Evolutionary conservation across 2,888 invertebrate genomes (phyloP).

Genomic region (Lamellibrachia satsuma): DNA sequence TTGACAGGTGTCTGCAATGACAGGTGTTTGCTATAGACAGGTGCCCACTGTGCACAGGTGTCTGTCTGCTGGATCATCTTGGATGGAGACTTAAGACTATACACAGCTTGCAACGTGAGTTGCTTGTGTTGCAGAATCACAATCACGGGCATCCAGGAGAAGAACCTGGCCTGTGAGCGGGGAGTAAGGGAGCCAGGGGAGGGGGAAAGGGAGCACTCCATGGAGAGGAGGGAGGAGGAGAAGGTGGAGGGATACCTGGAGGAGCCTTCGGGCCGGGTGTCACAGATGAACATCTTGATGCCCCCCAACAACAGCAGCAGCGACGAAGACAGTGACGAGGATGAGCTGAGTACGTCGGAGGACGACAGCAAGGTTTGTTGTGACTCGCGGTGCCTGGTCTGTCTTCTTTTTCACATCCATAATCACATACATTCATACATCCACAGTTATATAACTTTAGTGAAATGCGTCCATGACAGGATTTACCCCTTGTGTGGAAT

Average conservation of each 20-base stretch:
- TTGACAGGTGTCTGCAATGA: too few relatives aligned
- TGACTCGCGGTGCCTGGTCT: too few relatives aligned
- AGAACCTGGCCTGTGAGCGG: background rate
- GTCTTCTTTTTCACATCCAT: too few relatives aligned
- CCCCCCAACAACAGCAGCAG: background rate
- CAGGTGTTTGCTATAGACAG: too few relatives aligned
- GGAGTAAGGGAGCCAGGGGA: background rate
- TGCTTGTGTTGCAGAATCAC: background rate
- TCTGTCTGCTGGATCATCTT: too few relatives aligned
- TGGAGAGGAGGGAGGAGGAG: background rate
- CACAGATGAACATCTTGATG: background rate
- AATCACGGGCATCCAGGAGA: constrained; percentile 1
- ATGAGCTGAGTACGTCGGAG: background rate
- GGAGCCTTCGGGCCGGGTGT: background rate
- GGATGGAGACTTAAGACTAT: too few relatives aligned
- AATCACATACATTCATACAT: too few relatives aligned
- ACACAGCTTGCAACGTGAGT: background rate
- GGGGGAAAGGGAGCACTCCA: background rate
- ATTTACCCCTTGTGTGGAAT: too few relatives aligned
- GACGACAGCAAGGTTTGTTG: background rate
- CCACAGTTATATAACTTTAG: too few relatives aligned
- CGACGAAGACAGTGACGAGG: background rate
- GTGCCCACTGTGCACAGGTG: too few relatives aligned
- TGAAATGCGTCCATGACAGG: too few relatives aligned
- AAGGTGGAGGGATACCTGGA: background rate